Evolutionary conservation across 2,888 invertebrate genomes (phyloP).

Genomic region (Cephus runcator): DNA sequence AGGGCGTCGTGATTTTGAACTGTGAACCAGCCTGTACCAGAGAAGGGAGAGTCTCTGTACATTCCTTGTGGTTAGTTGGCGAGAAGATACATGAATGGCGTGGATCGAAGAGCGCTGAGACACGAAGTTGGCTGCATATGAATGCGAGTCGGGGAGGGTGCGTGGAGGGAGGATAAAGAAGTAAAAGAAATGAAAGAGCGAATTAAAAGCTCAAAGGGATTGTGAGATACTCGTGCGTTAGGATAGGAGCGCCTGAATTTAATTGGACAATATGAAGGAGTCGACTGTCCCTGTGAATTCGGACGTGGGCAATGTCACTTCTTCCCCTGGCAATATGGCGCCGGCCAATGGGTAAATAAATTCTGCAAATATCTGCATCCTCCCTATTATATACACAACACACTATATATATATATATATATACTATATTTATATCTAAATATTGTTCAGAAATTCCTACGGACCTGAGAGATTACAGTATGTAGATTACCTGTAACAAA

Average conservation of each 20-base stretch:
- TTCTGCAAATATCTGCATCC: slow-evolving; percentile 36
- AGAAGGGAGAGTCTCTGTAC: not conserved
- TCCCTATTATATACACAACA: slow-evolving; percentile 10
- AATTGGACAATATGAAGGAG: slow-evolving; percentile 45
- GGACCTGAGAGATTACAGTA: not conserved
- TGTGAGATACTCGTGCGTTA: not conserved
- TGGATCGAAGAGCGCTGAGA: not conserved
- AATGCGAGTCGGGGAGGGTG: not conserved
- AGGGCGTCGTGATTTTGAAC: not conserved
- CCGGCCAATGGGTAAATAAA: slow-evolving; percentile 57
- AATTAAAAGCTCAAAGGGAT: not conserved
- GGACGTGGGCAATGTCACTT: slow-evolving; percentile 40
- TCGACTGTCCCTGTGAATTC: slow-evolving; percentile 41
- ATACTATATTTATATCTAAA: not conserved
- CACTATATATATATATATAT: not conserved
- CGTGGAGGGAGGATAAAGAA: not conserved
- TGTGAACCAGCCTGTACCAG: not conserved
- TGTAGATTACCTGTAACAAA: not conserved
- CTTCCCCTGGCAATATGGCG: slow-evolving; percentile 30
- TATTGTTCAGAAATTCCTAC: not conserved
- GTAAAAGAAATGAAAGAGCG: slow-evolving; percentile 24
- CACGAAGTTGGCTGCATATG: not conserved
- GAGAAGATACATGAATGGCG: not conserved
- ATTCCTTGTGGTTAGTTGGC: not conserved
- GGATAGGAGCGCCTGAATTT: not conserved